Base-by-base conservation (phyloP, 1,140 invertebrate species). In the Microplitis demolitor region DNA sequence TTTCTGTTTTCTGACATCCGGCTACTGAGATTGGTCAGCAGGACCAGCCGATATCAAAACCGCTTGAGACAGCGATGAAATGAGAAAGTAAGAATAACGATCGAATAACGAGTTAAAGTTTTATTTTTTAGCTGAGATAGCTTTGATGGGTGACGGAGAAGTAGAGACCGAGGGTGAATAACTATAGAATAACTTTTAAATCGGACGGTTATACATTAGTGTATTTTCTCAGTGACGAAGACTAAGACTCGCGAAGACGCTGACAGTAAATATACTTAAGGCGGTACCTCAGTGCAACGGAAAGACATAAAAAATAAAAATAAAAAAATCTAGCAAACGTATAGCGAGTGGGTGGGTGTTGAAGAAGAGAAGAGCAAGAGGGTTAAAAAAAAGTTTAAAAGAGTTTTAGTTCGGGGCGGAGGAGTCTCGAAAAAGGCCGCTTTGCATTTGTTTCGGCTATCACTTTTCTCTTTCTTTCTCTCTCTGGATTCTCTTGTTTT, bases 211-310 rank as follows among this genome's bases (percentile, higher is more conserved):
- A 24, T 24, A 24, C 24, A 24, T 24, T 24, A 24, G 24, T 24
- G 24, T 24, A 24, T 24, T 24, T 24, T 24, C 24, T 24, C 24
- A 24, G 24, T 45, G 39, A 45, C 39, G 6, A 45, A 45, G 39
- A 45, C 39, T 45, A 45, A 45, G 39, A 11, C 69, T 66, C 69
- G 69, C 74, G 66, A 3, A 11, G 39, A 6, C 60, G 63, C 68
- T 77, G 78, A 81, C 77, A 80, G 80, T 82, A 80, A 83, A 84
- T 85, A 83, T 84, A 84, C 81, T 84, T 80, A 80, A 81, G 77
- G 72, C 35, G 53, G 54, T 70, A 33, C 66, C 53, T 3, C 8
- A 50, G 66, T 51, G 35, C 50, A 64, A 37, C 69, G 61, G 68
- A 51, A 34, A 72, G 70, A 71, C 70, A 68, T 74, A 73, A 64